Conservation (phyloP, 2,113 vertebrate species). For the Odobenus rosmarus region DNA sequence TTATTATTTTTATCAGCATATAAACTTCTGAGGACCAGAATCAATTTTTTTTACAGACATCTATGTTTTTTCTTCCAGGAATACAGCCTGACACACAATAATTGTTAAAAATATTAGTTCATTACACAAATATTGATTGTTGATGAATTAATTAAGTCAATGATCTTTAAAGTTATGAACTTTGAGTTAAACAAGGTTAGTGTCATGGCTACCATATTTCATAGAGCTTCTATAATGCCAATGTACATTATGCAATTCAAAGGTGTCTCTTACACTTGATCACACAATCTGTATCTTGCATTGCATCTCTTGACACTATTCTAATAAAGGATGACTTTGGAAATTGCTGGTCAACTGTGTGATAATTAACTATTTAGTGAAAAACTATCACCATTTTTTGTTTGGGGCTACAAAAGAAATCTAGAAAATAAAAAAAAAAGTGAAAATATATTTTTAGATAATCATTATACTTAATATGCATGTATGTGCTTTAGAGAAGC, state of each 20-base stretch:
- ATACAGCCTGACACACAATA: background rate
- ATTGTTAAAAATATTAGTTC: background rate
- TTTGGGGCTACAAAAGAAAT: background rate
- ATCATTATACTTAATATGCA: background rate
- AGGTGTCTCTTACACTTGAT: background rate
- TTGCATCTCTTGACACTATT: background rate
- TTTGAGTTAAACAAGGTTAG: background rate
- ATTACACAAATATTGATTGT: background rate
- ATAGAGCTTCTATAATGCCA: fast-evolving
- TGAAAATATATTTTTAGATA: background rate
- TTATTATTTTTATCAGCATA: background rate
- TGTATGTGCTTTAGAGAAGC: background rate
- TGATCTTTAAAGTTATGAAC: background rate
- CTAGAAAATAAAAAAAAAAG: background rate
- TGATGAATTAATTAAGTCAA: background rate
- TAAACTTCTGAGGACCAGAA: background rate
- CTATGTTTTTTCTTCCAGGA: background rate
- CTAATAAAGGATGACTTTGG: background rate
- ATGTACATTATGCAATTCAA: background rate
- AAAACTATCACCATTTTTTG: background rate
- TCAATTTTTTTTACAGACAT: background rate
- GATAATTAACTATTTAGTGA: background rate
- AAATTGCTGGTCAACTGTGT: background rate
- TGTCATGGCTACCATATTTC: background rate
- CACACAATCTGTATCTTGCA: background rate